Conservation (phyloP, 2,888 invertebrate genomes). For the Metalampra italica region DNA sequence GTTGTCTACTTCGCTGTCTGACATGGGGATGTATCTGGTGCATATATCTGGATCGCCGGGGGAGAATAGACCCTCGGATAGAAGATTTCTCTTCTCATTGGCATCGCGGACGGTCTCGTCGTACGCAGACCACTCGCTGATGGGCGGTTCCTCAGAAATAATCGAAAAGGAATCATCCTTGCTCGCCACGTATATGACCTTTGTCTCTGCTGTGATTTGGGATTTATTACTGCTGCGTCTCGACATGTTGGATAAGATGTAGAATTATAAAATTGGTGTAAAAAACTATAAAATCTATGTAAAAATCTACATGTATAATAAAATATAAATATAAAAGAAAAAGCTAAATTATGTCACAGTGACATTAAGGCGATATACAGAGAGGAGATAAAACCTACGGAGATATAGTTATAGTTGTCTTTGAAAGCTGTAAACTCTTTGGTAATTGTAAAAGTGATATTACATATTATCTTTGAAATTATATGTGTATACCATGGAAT, state of each 20-base stretch:
- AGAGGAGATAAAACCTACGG: too few species aligned
- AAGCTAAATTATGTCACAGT: too few species aligned
- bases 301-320: too few species aligned
- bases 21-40: slow-evolving; percentile 27
- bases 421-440: too few species aligned
- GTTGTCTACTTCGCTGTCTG: slow-evolving; percentile 29
- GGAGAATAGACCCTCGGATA: slow-evolving; percentile 25
- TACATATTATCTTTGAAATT: too few species aligned
- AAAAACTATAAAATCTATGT: neutral
- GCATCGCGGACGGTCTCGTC: neutral
- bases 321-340: too few species aligned
- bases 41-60: slow-evolving; percentile 39
- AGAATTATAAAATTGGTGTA: neutral
- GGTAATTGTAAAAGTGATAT: too few species aligned
- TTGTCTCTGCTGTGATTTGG: neutral
- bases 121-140: neutral
- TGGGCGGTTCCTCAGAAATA: neutral
- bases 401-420: too few species aligned
- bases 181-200: neutral
- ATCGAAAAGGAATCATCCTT: neutral
- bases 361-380: too few species aligned
- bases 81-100: slow-evolving; percentile 18
- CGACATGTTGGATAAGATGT: neutral
- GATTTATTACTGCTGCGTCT: too few species aligned
- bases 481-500: too few species aligned